Evolutionary conservation across 2,797 vertebrate genomes (phyloP).

Genomic region (Myiotriccus ornatus): DNA sequence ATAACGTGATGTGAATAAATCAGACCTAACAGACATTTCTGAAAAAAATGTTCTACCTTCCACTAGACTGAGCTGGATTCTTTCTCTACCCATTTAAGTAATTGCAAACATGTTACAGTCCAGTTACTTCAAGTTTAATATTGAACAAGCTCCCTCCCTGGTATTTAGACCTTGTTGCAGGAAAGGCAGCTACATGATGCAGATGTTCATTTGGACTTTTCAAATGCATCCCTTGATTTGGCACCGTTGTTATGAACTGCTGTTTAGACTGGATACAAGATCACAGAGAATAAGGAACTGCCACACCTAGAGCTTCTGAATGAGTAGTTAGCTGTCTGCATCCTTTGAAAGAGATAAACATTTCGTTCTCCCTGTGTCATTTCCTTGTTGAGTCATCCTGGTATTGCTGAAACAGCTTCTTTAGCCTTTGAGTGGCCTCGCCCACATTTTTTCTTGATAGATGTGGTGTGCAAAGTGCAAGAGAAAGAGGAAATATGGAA

Average conservation of each 20-base stretch:
- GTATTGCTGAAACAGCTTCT: conserved; percentile 1
- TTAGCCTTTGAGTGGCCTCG: not conserved
- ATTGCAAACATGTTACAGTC: not conserved
- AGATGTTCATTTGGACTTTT: not conserved
- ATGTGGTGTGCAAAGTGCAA: not conserved
- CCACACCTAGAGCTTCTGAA: not conserved
- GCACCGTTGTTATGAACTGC: not conserved
- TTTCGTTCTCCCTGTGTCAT: not conserved
- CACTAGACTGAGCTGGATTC: not conserved
- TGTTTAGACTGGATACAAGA: not conserved
- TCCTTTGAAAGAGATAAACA: not conserved
- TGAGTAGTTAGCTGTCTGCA: not conserved
- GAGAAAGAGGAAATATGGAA: not conserved
- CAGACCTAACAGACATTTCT: not conserved
- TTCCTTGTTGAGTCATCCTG: conserved; percentile 32
- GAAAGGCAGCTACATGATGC: not conserved
- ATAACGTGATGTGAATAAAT: not conserved
- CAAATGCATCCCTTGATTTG: not conserved
- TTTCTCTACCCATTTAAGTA: not conserved
- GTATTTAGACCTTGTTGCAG: not conserved
- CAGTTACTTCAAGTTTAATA: not conserved
- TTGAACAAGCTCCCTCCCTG: not conserved
- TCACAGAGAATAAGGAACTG: not conserved
- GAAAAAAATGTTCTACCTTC: not conserved
- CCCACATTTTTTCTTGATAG: not conserved